Conservation (phyloP, 2,797 vertebrate genomes). For the Lacerta viridis region DNA sequence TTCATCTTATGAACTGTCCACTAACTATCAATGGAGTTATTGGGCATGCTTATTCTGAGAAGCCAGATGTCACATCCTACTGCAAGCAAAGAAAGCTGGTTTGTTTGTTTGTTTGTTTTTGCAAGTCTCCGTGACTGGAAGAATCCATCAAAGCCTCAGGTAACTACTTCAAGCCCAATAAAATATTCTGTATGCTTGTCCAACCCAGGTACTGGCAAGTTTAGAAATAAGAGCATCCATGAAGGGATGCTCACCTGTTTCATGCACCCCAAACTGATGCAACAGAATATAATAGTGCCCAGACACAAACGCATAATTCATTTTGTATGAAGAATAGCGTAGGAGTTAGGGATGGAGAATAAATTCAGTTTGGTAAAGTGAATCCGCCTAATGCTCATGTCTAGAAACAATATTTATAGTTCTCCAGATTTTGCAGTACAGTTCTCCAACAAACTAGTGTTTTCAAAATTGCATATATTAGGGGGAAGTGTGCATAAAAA, state of each 20-base stretch:
- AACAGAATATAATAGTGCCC: background rate
- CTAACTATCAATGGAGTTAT: too few species aligned
- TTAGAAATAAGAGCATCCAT: background rate
- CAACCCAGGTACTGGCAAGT: background rate
- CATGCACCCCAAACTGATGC: too few species aligned
- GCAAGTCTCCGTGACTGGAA: background rate
- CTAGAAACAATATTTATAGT: too few species aligned
- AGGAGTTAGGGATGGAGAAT: too few species aligned
- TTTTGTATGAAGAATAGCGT: background rate
- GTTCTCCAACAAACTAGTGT: too few species aligned
- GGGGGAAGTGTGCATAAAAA: too few species aligned
- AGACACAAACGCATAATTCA: background rate
- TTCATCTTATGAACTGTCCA: background rate
- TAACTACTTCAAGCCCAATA: too few species aligned
- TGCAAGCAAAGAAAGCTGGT: background rate
- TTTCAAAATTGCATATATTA: too few species aligned
- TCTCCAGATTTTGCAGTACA: too few species aligned
- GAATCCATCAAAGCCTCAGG: background rate
- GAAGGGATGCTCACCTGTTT: background rate
- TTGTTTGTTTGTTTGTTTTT: background rate
- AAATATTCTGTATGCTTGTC: too few species aligned
- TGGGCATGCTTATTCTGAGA: background rate
- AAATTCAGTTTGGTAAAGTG: too few species aligned
- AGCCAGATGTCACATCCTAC: background rate
- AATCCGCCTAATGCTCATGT: too few species aligned